Conservation (phyloP, 2,113 vertebrate genomes). For the Lepus timidus region DNA sequence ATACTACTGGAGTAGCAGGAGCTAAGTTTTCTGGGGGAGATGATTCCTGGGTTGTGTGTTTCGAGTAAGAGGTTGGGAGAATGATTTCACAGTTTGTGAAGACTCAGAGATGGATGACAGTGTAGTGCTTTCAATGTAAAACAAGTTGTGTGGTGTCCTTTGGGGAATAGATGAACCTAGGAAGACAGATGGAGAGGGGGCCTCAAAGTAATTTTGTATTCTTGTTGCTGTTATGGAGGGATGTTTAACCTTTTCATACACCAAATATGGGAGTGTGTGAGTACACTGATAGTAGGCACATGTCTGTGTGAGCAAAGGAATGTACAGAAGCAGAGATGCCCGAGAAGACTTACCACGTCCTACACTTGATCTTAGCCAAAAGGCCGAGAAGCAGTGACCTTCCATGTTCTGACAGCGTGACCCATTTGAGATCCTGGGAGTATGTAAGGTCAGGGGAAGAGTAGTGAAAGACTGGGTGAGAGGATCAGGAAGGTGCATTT, state of each 20-base stretch:
- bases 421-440: background rate
- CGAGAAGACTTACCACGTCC: background rate
- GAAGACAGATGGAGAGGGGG: background rate
- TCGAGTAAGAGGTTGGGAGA: conserved; percentile 27
- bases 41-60: background rate
- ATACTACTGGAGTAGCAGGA: background rate
- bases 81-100: conserved; percentile 12
- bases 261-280: background rate
- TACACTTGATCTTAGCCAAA: no score
- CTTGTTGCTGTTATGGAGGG: background rate
- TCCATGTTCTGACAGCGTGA: rapidly evolving
- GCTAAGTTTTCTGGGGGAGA: background rate
- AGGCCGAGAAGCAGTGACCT: no score
- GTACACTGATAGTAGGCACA: background rate
- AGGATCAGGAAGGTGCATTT: background rate
- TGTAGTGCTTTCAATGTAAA: background rate
- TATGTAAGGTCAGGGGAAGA: background rate
- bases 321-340: background rate
- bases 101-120: background rate
- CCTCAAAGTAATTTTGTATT: background rate
- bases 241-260: background rate
- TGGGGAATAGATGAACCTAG: background rate
- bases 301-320: background rate
- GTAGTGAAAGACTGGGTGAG: background rate
- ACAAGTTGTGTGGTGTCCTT: background rate